Evolutionary conservation across 2,113 vertebrate species (phyloP), one percentile per base, ranked within the genome.

Genomic region (Willisornis vidua): DNA sequence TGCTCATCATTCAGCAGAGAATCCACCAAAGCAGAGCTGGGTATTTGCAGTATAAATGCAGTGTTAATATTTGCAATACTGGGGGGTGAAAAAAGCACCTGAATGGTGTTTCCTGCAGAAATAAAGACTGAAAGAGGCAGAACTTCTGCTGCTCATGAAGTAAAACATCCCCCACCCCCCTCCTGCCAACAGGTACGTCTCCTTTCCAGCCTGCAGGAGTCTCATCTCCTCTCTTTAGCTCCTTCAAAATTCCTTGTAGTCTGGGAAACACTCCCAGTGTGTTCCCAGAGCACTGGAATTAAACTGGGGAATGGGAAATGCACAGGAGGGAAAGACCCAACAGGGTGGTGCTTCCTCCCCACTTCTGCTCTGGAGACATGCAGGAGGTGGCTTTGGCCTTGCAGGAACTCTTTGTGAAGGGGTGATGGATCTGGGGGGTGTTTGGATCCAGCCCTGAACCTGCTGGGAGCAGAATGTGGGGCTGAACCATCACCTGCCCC

Each of bases 31-130:
- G 52, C 23, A 86, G 16, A 52, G 29, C 33, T 73, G 6, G 1
- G 0, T 45, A 9, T n/a, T 55, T 45, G 2, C 9, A 24, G 33
- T 31, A 45, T 4, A 65, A 8, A 49, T 6, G 11, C 3, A 37
- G 18, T 17, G 14, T 39, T 20, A 6, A 16, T 8, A 52, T 39
- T 12, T 62, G 46, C 28, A 48, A n/a, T 12, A 14, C 2, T 9
- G 7, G 33, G n/a, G 52, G 61, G n/a, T 46, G 71, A 5, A 37
- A 59, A 59, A 59, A 35, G 49, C 23, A 52, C 9, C 15, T 23
- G 31, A 39, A 17, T 2, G 16, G 57, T 35, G 14, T 62, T 67
- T 35, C 16, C 20, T 68, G 52, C 52, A 49, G 39, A 12, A 15
- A 46, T 35, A 24, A 73, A 45, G 84, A 23, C 1, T 20, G 46